phyloP scores from a whole-genome alignment of 2,113 vertebrate species.

The Laticauda colubrina region DNA sequence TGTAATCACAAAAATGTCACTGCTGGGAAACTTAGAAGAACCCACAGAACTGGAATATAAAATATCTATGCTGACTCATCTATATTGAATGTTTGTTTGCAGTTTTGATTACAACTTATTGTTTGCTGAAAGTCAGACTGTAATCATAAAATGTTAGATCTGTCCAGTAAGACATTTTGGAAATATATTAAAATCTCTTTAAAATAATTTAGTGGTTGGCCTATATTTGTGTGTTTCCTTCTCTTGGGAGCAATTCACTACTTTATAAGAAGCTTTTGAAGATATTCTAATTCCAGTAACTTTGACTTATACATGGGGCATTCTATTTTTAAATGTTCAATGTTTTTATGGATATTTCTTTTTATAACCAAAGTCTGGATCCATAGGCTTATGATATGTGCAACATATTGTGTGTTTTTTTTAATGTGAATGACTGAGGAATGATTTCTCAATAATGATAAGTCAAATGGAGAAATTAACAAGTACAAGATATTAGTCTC shows the following conservation, averaged over 20 bases:
- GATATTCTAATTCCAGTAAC: neutral
- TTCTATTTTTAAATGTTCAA: neutral
- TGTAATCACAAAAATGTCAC: neutral
- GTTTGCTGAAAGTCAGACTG: neutral
- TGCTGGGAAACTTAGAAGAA: neutral
- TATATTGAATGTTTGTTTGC: neutral
- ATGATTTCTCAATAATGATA: neutral
- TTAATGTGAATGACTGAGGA: neutral
- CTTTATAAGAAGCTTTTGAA: neutral
- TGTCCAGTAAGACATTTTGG: neutral
- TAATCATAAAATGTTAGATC: neutral
- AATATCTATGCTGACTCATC: neutral
- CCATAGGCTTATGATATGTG: neutral
- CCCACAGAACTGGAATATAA: neutral
- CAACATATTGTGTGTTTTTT: neutral
- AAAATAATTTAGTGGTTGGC: neutral
- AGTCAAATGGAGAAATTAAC: neutral
- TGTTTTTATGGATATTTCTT: neutral
- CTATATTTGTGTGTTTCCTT: neutral
- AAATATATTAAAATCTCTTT: neutral
- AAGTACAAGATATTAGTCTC: conserved; percentile 31
- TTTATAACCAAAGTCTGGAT: neutral
- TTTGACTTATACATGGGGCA: neutral
- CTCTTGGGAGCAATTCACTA: neutral
- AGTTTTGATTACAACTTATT: neutral